Conservation (phyloP, 1,140 invertebrate species). For the Drosophila dunni region DNA sequence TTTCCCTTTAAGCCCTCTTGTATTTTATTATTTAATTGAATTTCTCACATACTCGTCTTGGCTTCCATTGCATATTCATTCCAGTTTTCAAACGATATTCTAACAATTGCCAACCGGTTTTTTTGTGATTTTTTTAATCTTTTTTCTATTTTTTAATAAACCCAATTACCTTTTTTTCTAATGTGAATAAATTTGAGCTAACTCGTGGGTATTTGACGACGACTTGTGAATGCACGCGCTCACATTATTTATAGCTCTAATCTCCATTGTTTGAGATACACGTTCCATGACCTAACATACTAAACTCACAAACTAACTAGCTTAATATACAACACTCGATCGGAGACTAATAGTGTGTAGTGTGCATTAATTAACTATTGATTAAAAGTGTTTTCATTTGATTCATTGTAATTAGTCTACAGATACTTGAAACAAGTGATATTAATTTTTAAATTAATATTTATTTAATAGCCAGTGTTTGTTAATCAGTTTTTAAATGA, state of each 20-base stretch:
- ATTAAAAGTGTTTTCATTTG: neutral
- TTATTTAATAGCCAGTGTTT: too few relatives aligned
- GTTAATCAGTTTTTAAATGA: too few relatives aligned
- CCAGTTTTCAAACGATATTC: neutral
- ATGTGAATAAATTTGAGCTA: constrained; percentile 40
- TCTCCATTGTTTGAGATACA: constrained; percentile 59
- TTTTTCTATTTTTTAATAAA: constrained; percentile 36
- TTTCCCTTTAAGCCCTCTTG: constrained; percentile 9
- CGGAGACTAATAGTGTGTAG: neutral
- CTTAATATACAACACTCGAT: constrained; percentile 9
- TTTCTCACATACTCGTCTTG: constrained; percentile 15
- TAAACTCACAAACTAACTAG: constrained; percentile 22
- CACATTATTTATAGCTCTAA: constrained; percentile 63
- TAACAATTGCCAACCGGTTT: constrained; percentile 71
- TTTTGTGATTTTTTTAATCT: neutral
- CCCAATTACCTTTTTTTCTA: constrained; percentile 47
- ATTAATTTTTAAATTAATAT: too few relatives aligned
- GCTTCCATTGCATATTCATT: neutral
- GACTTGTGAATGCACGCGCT: constrained; percentile 39
- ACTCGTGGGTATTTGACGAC: constrained; percentile 12
- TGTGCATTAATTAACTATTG: constrained; percentile 13
- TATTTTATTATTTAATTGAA: constrained; percentile 13
- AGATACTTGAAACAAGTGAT: too few relatives aligned
- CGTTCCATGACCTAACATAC: constrained; percentile 74
- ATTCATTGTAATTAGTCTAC: neutral